Evolutionary conservation across 2,888 invertebrate genomes (phyloP).

Genomic region (Drosophila conformis): DNA sequence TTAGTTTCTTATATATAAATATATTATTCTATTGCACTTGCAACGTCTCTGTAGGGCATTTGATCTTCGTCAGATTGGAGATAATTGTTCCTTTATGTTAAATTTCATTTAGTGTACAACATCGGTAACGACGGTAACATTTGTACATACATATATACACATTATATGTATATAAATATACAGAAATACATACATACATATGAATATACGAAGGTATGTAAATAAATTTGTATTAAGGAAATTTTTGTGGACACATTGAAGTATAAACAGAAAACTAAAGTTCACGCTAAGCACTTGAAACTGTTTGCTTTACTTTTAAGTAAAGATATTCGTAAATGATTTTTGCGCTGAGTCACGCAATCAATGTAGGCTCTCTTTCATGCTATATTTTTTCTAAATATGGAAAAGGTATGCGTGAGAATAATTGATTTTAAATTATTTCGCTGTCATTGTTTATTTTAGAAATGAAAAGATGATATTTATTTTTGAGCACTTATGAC

Average conservation of each 20-base stretch:
- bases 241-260: constrained; percentile 43
- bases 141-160: background rate
- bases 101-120: constrained; percentile 2
- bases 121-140: constrained; percentile 2
- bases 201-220: constrained; percentile 24
- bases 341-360: constrained; percentile 61
- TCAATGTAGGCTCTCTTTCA: constrained; percentile 65
- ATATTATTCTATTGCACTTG: background rate
- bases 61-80: background rate
- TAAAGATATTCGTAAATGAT: constrained; percentile 57
- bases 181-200: background rate
- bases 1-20: background rate
- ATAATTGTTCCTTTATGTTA: background rate
- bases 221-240: constrained; percentile 44
- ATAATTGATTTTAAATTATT: constrained; percentile 77
- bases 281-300: constrained; percentile 61
- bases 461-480: constrained; percentile 75
- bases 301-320: constrained; percentile 60
- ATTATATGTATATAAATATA: constrained; percentile 1
- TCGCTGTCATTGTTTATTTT: constrained; percentile 73
- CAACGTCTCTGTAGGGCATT: background rate
- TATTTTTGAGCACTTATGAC: constrained; percentile 52
- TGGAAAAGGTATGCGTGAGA: constrained; percentile 66
- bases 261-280: constrained; percentile 46
- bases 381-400: constrained; percentile 53